Evolutionary conservation across 2,113 vertebrate species (phyloP).

Genomic region (Xiphias gladius): DNA sequence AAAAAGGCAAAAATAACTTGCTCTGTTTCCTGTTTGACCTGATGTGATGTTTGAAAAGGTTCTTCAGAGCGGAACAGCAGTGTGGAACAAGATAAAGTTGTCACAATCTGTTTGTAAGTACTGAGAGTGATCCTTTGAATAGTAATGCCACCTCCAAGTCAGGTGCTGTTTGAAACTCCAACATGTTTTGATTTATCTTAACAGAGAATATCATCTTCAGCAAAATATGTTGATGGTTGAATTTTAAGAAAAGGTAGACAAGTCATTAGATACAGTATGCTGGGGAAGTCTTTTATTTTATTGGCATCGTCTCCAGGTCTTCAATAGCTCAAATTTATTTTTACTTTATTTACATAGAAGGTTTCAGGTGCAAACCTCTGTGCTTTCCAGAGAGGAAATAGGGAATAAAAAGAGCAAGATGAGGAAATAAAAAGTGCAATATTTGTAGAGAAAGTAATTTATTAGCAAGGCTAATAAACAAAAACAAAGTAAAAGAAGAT

Average conservation of each 20-base stretch:
- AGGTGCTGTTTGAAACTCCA: not conserved
- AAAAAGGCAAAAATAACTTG: slow-evolving; percentile 34
- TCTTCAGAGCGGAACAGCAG: slow-evolving; percentile 54
- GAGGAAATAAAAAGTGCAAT: not conserved
- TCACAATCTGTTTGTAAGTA: slow-evolving; percentile 73
- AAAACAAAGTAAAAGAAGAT: not conserved
- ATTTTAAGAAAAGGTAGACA: not conserved
- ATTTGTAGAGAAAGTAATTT: no score
- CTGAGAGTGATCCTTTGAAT: slow-evolving; percentile 23
- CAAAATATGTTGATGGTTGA: not conserved
- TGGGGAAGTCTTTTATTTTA: not conserved
- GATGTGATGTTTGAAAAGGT: slow-evolving; percentile 61
- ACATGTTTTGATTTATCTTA: slow-evolving; percentile 10
- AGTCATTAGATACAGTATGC: not conserved
- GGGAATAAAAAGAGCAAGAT: not conserved
- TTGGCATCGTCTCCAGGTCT: not conserved
- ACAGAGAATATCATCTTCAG: slow-evolving; percentile 8
- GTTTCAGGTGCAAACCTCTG: not conserved
- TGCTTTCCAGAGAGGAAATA: not conserved
- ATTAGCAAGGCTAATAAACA: not conserved
- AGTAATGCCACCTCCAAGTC: slow-evolving; percentile 13
- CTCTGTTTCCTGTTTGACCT: slow-evolving; percentile 17
- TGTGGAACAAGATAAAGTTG: slow-evolving; percentile 61
- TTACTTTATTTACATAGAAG: not conserved
- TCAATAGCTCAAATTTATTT: not conserved